A percentile compares a stretch with the other conserved stretches of the same genome.
phyloP scores from a whole-genome alignment of 1,140 invertebrate species.

The Cataglyphis hispanica region DNA sequence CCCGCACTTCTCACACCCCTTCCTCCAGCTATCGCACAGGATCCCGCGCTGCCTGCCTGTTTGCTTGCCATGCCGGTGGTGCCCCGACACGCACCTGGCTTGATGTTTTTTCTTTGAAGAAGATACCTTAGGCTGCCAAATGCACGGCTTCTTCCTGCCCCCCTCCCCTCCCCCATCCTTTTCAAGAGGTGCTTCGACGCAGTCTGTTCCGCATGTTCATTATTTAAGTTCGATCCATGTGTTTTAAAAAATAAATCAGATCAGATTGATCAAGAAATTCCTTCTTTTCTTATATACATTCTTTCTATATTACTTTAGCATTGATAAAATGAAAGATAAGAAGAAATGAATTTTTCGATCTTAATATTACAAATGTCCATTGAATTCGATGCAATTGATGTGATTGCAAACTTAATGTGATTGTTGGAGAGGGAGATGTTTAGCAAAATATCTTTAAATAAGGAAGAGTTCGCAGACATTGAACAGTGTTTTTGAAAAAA shows the following conservation, averaged over 20 bases:
- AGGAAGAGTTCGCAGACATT: not conserved
- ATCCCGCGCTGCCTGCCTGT: conserved; percentile 27
- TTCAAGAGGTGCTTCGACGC: conserved; percentile 15
- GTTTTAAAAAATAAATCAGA: not conserved
- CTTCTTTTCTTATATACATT: not conserved
- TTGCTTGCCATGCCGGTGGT: conserved; percentile 31
- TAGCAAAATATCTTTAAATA: not conserved
- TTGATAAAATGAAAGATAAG: not conserved
- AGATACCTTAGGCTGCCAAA: conserved; percentile 38
- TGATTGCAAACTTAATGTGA: not conserved
- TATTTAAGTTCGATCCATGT: not conserved
- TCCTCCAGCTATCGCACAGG: conserved; percentile 26
- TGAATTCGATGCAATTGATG: not conserved
- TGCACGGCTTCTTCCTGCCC: conserved; percentile 27
- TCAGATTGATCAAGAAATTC: not conserved
- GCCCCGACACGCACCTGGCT: conserved; percentile 51
- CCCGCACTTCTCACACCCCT: not conserved
- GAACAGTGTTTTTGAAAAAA: not conserved
- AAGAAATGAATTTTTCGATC: not conserved
- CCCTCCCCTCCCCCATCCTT: not conserved
- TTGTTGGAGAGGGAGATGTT: no score
- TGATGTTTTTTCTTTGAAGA: conserved; percentile 38
- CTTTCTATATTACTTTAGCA: not conserved
- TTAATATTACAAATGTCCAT: not conserved
- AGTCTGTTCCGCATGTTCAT: not conserved